phyloP scores from a whole-genome alignment of 2,797 vertebrate genomes.

The Falco cherrug region DNA sequence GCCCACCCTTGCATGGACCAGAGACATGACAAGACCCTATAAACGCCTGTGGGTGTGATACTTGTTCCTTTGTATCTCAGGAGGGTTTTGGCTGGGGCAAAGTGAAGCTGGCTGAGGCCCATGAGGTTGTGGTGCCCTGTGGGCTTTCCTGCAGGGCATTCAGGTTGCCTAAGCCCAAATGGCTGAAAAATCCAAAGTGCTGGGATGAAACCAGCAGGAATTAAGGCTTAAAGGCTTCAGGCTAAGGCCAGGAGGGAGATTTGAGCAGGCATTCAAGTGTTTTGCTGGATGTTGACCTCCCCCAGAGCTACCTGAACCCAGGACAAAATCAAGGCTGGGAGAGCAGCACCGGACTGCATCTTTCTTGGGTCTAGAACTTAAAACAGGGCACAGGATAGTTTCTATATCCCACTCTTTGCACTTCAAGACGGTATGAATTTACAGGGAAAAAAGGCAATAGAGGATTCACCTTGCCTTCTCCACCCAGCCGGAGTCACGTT shows the following conservation, averaged over 20 bases:
- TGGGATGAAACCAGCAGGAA: background rate
- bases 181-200: background rate
- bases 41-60: accelerated
- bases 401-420: background rate
- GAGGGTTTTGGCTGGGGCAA: background rate
- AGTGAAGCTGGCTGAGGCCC: background rate
- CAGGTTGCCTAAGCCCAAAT: background rate
- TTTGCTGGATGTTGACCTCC: background rate
- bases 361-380: background rate
- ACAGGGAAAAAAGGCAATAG: background rate
- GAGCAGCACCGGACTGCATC: background rate
- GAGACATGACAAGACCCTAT: background rate
- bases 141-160: background rate
- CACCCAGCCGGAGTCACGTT: accelerated
- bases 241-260: accelerated
- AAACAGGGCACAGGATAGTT: background rate
- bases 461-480: background rate
- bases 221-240: background rate
- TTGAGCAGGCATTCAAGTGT: background rate
- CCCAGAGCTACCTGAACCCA: background rate
- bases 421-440: background rate
- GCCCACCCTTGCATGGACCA: background rate
- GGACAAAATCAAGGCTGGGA: background rate
- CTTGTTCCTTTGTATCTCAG: background rate
- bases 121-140: too few species aligned